Evolutionary conservation across 1,140 invertebrate species (phyloP), one percentile per base, ranked within the genome.

Genomic region (Scaptomyza pallida): DNA sequence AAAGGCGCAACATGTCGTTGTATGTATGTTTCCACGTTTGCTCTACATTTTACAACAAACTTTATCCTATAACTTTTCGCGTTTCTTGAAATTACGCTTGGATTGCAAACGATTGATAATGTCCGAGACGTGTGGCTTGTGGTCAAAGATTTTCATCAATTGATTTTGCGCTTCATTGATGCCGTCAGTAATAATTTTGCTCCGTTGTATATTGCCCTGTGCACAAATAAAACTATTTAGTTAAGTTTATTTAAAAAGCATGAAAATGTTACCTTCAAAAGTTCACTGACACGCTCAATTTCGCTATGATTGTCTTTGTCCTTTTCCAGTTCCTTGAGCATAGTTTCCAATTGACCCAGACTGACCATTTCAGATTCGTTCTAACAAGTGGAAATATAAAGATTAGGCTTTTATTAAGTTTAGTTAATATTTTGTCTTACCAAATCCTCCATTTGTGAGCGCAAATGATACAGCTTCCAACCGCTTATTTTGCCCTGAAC

Each of bases 391-490:
- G 21, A 26, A 6, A 26, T 26, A 5, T 26, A 1, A 26, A 5
- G 6, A 5, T 21, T 21, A 4, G 21, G 23, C 0, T 26, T 26
- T 23, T 45, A 13, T 21, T 52, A n/a, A n/a, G n/a, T n/a, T n/a
- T n/a, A n/a, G n/a, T n/a, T n/a, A n/a, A n/a, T 16, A n/a, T 40
- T 10, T 0, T 12, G n/a, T 88, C 77, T 92, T 91, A 98, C 97
- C 92, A 98, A 92, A 92, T 98, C 96, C 83, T 98, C 97, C 94
- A 99, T 96, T 93, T 98, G 97, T 21, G 97, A 95, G 12, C 95
- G 96, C 50, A 99, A 93, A 92, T 98, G 97, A 93, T 97, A 95
- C 23, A 99, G 93, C 93, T 99, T 99, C 98, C 98, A 99, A 9
- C 97, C 98, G 89, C 97, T 96, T n/a, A 97, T 94, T 92, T 96